Base-by-base conservation (phyloP, 2,888 invertebrate species). In the Drosophila merina region DNA sequence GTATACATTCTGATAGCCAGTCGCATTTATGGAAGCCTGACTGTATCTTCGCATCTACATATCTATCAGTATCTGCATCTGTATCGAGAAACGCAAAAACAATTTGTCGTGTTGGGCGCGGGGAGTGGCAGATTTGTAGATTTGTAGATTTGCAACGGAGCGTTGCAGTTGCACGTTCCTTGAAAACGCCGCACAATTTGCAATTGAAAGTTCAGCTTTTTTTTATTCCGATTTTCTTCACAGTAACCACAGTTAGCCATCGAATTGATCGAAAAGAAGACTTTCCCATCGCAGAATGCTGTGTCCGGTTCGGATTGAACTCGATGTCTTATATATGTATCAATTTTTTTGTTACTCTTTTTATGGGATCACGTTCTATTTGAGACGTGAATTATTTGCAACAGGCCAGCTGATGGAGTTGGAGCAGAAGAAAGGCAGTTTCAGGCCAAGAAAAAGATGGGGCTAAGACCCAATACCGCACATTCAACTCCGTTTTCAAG, bases 361-460 rank as follows among this genome's bases (percentile, higher is more conserved):
- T 47, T 48, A 88, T 87, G 89, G 81, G 89, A 89, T 88, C 89
- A 90, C 89, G 90, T 89, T 90, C 89, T 89, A 86, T 85, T 70
- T 72, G 79, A 79, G 84, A 89, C 90, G 89, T 90, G 90, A 89
- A 89, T 79, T 85, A 86, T 79, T 72, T 74, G 77, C 75, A 79
- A 73, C 79, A 76, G 69, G 75, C 71, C 49, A 30, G 31, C 74
- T 62, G 72, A 74, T 74, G 74, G 62, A 74, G 33, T 72, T 74
- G 74, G 64, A 74, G 31, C 74, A 72, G 70, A 36, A 28, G 28
- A 42, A 30, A 57, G 20, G 36, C 12, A 51, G 48, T 25, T 44
- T 9, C 25, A 48, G 25, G 36, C 36, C 10, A 12, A 28, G 48
- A 62, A 48, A 9, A 31, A 62, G 9, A 20, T 9, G 40, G 60